A percentile compares a stretch with the other conserved stretches of the same genome.
phyloP scores from a whole-genome alignment of 2,888 invertebrate species.

The Stratiomys singularior region DNA sequence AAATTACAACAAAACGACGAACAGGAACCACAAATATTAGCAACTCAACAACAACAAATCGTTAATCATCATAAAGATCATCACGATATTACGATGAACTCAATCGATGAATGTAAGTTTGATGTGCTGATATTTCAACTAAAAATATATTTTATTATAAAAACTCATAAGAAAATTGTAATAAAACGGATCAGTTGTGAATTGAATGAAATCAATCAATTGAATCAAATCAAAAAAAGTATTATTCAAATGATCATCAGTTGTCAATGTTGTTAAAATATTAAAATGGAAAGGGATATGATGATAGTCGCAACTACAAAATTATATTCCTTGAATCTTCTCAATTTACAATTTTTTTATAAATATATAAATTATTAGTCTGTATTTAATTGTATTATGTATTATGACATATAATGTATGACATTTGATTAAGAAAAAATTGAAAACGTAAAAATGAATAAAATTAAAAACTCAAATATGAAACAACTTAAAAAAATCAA shows the following conservation, averaged over 20 bases:
- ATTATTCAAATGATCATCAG: not conserved
- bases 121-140: conserved; percentile 30
- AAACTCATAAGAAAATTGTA: conserved; percentile 4
- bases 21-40: too few species aligned
- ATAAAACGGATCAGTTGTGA: not conserved
- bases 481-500: not conserved
- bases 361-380: conserved; percentile 23
- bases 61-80: too few species aligned
- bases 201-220: not conserved
- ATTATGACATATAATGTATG: conserved; percentile 4
- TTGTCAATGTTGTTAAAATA: not conserved
- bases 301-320: conserved; percentile 11
- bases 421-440: conserved; percentile 13
- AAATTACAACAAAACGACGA: not conserved
- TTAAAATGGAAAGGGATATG: not conserved
- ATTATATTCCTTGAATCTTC: conserved; percentile 38
- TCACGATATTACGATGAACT: not conserved
- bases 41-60: too few species aligned
- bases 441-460: too few species aligned
- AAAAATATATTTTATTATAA: not conserved
- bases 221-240: conserved; percentile 27
- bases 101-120: conserved; percentile 17
- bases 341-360: conserved; percentile 35
- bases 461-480: not conserved
- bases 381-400: conserved; percentile 33